Base-by-base conservation (phyloP, 2,113 vertebrate species). In the Pseudolaguvia tuberculata region DNA sequence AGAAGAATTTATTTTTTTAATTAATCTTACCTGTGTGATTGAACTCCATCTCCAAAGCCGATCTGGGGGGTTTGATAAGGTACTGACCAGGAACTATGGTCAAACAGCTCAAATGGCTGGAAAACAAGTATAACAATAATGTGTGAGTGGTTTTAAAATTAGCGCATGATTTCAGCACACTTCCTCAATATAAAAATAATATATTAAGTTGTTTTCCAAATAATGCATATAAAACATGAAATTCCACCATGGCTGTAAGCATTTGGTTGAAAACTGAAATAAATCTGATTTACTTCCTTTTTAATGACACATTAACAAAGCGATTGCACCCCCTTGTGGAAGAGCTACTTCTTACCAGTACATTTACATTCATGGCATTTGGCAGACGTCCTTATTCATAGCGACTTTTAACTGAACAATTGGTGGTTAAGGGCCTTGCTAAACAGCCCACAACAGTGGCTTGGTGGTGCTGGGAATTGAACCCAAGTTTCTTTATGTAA, bases 1-100 rank as follows among this genome's bases (percentile, higher is more conserved):
- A 2, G 59, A 20, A 62, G n/a, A n/a, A 20, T 20, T 63, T 23
- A 45, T 66, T 58, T 55, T 76, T 13, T 75, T n/a, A 47, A 76
- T 77, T 85, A 86, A 86, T 48, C 88, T 88, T 76, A 91, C 89
- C 84, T 71, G 25, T 82, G 67, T 1, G 84, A 90, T 78, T 87
- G 85, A 51, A 63, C 59, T 18, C 50, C 73, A 45, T 77, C 48
- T 39, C 75, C 73, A 58, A 80, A 72, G 21, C 3, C 80, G 72
- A 59, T 77, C 67, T 85, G 72, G n/a, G 77, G 53, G 72, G 62
- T 78, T 55, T 47, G 75, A 80, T 65, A 57, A 67, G 51, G 45
- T 29, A 81, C 79, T 80, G 83, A 73, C 88, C 91, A 90, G 17
- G 78, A 21, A 10, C 80, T 61, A 48, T 70, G 57, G 80, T 83